Evolutionary conservation across 2,113 vertebrate genomes (phyloP).

Genomic region (Crotalus horridus): DNA sequence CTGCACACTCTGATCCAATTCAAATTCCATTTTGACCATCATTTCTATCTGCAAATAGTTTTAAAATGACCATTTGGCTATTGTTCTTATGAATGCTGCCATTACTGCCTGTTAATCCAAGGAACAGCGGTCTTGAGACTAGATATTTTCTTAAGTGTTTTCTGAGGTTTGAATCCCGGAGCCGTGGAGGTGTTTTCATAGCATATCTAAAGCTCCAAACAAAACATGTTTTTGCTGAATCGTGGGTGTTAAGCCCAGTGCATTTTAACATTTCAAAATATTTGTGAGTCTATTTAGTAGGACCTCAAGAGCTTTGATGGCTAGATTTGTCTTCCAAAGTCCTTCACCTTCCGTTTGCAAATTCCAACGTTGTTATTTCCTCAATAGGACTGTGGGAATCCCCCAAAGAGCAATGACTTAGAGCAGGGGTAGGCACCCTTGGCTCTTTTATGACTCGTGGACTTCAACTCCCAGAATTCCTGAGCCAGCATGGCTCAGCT

Average conservation of each 20-base stretch:
- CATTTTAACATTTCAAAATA: neutral
- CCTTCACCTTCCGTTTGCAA: neutral
- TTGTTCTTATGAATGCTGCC: neutral
- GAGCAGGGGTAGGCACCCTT: no score
- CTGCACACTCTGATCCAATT: neutral
- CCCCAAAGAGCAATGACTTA: neutral
- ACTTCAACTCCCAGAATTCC: no score
- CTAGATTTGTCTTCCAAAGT: neutral
- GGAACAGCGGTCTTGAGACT: neutral
- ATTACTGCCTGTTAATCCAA: neutral
- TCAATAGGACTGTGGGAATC: neutral
- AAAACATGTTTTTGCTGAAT: neutral
- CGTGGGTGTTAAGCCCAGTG: neutral
- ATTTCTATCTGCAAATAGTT: neutral
- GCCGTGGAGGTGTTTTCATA: neutral
- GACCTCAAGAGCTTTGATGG: neutral
- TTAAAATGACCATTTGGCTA: neutral
- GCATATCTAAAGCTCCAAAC: neutral
- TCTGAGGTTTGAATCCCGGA: neutral
- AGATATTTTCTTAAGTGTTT: neutral
- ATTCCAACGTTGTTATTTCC: neutral
- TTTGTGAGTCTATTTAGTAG: neutral
- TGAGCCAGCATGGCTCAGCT: no score
- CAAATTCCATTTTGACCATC: neutral
- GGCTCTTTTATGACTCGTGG: no score